A percentile compares a stretch with the other conserved stretches of the same genome.
phyloP scores from a whole-genome alignment of 2,888 invertebrate genomes.

The Thereva unica region DNA sequence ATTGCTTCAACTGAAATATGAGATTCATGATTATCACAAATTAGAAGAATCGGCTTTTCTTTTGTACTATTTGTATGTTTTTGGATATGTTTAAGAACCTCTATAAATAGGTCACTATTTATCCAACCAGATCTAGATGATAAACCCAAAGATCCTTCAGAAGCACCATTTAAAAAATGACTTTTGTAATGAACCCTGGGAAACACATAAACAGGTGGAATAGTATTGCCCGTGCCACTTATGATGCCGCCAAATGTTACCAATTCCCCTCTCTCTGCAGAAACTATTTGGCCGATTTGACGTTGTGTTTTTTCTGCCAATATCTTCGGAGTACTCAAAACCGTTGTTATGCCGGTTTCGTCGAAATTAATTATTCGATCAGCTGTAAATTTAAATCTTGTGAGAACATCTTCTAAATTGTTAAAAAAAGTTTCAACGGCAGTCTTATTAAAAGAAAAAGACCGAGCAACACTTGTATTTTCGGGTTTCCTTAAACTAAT shows the following conservation, averaged over 20 bases:
- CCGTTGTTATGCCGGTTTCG: constrained; percentile 10
- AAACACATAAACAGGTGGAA: constrained; percentile 28
- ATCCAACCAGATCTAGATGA: constrained; percentile 3
- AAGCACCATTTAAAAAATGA: constrained; percentile 27
- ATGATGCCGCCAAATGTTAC: constrained; percentile 4
- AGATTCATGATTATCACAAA: constrained; percentile 30
- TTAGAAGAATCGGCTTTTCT: constrained; percentile 30
- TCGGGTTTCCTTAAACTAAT: background rate
- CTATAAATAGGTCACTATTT: constrained; percentile 25
- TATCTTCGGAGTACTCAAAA: constrained; percentile 21
- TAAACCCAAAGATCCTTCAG: constrained; percentile 23
- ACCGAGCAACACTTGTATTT: constrained; percentile 14
- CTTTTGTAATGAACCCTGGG: background rate
- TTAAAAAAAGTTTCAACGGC: constrained; percentile 15
- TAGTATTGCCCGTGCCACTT: constrained; percentile 25
- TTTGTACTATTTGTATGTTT: constrained; percentile 26
- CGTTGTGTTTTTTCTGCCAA: background rate
- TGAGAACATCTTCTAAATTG: constrained; percentile 15
- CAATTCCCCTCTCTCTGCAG: background rate
- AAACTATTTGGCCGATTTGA: constrained; percentile 29
- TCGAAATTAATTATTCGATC: constrained; percentile 4
- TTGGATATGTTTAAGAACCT: constrained; percentile 24
- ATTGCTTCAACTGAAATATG: constrained; percentile 28
- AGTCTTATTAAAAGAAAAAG: constrained; percentile 12
- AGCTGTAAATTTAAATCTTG: constrained; percentile 12